phyloP scores from a whole-genome alignment of 2,888 invertebrate genomes.

The Tachina fera region DNA sequence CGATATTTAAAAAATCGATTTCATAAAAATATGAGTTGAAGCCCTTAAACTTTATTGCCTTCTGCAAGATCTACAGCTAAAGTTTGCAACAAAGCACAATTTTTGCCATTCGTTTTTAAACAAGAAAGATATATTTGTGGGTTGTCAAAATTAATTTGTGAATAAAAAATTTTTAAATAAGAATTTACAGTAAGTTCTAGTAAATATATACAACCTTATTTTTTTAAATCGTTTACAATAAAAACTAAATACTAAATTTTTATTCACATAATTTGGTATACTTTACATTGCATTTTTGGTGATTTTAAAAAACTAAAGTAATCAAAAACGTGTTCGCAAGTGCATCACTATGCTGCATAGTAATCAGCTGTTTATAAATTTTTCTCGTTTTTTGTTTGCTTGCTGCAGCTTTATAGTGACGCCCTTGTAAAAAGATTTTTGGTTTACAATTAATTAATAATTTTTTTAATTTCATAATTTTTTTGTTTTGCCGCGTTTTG shows the following conservation, averaged over 20 bases:
- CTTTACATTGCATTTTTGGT: slow-evolving; percentile 65
- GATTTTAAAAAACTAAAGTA: slow-evolving; percentile 58
- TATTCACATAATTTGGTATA: slow-evolving; percentile 53
- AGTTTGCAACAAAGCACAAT: too few species aligned
- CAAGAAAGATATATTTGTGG: too few species aligned
- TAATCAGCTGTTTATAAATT: too few species aligned
- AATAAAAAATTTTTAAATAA: neutral
- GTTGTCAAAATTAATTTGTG: neutral
- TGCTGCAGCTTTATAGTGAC: too few species aligned
- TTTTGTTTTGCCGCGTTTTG: slow-evolving; percentile 4
- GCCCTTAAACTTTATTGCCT: too few species aligned
- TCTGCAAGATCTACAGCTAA: too few species aligned
- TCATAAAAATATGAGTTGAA: too few species aligned
- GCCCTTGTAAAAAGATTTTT: too few species aligned
- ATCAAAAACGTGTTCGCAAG: neutral
- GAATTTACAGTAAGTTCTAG: neutral
- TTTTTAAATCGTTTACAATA: neutral
- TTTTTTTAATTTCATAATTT: neutral
- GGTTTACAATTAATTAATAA: slow-evolving; percentile 30
- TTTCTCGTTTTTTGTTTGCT: too few species aligned
- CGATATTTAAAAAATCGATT: too few species aligned
- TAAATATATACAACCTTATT: slow-evolving; percentile 67
- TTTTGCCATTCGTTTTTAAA: too few species aligned
- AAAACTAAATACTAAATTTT: neutral
- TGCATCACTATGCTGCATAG: too few species aligned